phyloP scores from a whole-genome alignment of 1,140 invertebrate genomes.

The Amyelois transitella region DNA sequence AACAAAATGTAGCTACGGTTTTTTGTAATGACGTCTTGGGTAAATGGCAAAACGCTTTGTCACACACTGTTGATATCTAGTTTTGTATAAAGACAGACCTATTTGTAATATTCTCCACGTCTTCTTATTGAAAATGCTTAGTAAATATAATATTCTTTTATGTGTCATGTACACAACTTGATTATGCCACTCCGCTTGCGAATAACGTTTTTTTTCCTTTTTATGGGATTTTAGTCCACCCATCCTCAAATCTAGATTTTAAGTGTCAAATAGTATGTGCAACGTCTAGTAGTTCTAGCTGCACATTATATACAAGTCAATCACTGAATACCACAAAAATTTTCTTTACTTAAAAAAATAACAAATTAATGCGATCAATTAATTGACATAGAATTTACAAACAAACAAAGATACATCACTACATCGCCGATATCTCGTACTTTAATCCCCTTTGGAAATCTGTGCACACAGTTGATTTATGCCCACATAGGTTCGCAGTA shows the following conservation, averaged over 20 bases:
- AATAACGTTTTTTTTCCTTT: too few species aligned
- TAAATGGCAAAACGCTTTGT: background rate
- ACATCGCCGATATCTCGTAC: conserved; percentile 14
- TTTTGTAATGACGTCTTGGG: too few species aligned
- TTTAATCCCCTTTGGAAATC: conserved; percentile 22
- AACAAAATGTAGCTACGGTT: background rate
- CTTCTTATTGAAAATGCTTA: too few species aligned
- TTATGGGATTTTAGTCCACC: too few species aligned
- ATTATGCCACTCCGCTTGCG: too few species aligned
- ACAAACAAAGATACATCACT: background rate
- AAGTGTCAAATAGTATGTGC: too few species aligned
- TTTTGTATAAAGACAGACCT: background rate
- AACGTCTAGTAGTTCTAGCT: background rate
- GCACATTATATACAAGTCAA: background rate
- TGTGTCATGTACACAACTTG: too few species aligned
- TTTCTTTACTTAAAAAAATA: background rate
- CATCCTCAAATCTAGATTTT: too few species aligned
- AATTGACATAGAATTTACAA: background rate
- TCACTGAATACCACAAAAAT: background rate
- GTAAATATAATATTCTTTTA: too few species aligned
- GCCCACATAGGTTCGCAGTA: conserved; percentile 51
- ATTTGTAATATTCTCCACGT: too few species aligned
- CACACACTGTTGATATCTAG: background rate
- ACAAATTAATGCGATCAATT: background rate
- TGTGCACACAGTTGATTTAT: conserved; percentile 56